Base-by-base conservation (phyloP, 2,888 invertebrate genomes). In the Dynastes grantii region DNA sequence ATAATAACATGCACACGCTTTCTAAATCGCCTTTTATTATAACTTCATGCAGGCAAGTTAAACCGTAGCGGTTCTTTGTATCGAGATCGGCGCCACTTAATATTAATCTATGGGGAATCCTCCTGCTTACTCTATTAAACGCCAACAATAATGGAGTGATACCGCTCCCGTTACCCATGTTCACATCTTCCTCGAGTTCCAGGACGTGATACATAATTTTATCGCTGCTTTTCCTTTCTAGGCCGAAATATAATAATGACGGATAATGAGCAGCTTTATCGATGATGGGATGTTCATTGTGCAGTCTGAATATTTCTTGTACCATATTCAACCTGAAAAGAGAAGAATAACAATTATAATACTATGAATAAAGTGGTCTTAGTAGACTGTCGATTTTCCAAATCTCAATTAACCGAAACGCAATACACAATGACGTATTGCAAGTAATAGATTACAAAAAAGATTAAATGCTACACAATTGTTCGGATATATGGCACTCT, bases 1-100 rank as follows among this genome's bases (percentile, higher is more conserved):
- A 68, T 13, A 68, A 3, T 27, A 68, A 22, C 68, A 68, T 68
- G 27, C 68, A 68, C 4, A 68, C 49, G 68, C 27, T 51, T 1
- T 68, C 51, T 4, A 68, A 8, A 51, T 68, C 29, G 2, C 29
- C 29, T 6, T 29, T 68, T 51, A 16, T 1, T 68, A 68, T 29
- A 11, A 40, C 68, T 29, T 68, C n/a, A 11, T 68, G 68, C 49
- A 68, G 11, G 11, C 2, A 16, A 27, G 51, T 68, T 5, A 13
- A 32, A 9, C 22, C 58, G 13, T 2, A n/a, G 13, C 40, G 61
- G 22, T 27, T 61, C 40, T 13, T 29, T 1, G 9, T 13, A 11
- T 76, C 40, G 3, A 68, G 13, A 9, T 68, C 29, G 2, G 51
- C 68, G 22, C 68, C 68, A 13, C 29, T 16, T 2, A 29, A 11